Percentiles rank a stretch among this genome's conserved stretches.
phyloP scores from a whole-genome alignment of 2,113 vertebrate species.

The Aleadryas rufinucha region DNA sequence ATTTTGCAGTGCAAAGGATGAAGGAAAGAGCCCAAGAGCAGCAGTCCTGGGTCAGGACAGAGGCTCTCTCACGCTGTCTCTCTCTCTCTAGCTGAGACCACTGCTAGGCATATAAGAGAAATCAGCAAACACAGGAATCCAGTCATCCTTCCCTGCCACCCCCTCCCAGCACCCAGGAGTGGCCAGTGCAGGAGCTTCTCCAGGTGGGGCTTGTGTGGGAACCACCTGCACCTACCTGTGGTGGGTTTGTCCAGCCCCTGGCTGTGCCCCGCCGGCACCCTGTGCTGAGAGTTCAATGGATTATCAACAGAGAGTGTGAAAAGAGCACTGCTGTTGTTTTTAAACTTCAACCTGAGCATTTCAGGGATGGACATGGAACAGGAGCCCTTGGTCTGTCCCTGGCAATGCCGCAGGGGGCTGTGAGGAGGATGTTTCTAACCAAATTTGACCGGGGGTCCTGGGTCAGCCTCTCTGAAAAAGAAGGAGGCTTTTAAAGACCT shows the following conservation, averaged over 20 bases:
- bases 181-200: neutral
- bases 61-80: neutral
- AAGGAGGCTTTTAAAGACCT: neutral
- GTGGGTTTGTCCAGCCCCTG: neutral
- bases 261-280: neutral
- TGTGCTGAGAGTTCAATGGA: neutral
- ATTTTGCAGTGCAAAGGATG: neutral
- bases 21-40: neutral
- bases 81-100: neutral
- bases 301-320: neutral
- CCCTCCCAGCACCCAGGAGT: neutral
- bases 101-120: neutral
- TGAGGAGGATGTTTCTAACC: neutral
- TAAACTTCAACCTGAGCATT: neutral
- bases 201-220: neutral
- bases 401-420: neutral
- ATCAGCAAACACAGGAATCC: neutral
- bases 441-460: fast-evolving
- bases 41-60: neutral
- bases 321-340: neutral
- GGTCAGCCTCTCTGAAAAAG: neutral
- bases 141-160: neutral
- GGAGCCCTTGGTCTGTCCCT: neutral
- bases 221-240: fast-evolving
- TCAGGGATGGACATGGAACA: neutral